Base-by-base conservation (phyloP, 2,797 vertebrate genomes). In the Coranthus polyacanthus region DNA sequence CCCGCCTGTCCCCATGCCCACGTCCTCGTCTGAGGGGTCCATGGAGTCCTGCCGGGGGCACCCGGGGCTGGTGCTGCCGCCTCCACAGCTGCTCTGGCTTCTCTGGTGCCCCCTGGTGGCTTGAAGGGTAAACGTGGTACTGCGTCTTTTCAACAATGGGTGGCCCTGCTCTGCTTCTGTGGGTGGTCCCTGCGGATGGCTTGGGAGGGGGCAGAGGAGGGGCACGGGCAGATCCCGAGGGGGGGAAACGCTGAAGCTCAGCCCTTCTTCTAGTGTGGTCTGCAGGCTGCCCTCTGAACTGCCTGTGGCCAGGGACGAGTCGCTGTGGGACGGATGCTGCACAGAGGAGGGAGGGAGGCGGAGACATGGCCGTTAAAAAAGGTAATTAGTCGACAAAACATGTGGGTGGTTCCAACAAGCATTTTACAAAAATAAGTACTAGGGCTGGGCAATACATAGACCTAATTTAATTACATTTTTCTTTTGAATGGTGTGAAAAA, bases 221-320 rank as follows among this genome's bases (percentile, higher is more conserved):
- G 92, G 85, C 0, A 70, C 9, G 2, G 75, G 88, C 79, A 92
- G 82, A 0, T 92, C 83, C 45, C 87, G 88, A 18, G 93, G 92
- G 0, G 94, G 93, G 12, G 94, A 95, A 77, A 95, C 81, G 0
- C 92, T 94, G 82, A 96, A 93, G 73, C 94, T 94, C 63, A 97
- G 92, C 38, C 95, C 96, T 82, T 98, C 97, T 85, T 97, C 96
- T 62, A 95, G 84, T 0, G 95, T 96, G 71, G 95, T 94, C 89
- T 96, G 96, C 68, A 97, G 90, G 90, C 95, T 97, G 88, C 95
- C 94, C 0, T 91, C 95, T 0, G 97, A 98, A 73, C 94, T 96
- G 67, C 85, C 94, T 13, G 94, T 94, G 68, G 94, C 96, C 85
- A 97, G 83, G 0, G 96, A 97, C 2, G 94, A 93, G 82, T 95